Evolutionary conservation across 2,888 invertebrate species (phyloP), one percentile per base, ranked within the genome.

Genomic region (Andrena bucephala): DNA sequence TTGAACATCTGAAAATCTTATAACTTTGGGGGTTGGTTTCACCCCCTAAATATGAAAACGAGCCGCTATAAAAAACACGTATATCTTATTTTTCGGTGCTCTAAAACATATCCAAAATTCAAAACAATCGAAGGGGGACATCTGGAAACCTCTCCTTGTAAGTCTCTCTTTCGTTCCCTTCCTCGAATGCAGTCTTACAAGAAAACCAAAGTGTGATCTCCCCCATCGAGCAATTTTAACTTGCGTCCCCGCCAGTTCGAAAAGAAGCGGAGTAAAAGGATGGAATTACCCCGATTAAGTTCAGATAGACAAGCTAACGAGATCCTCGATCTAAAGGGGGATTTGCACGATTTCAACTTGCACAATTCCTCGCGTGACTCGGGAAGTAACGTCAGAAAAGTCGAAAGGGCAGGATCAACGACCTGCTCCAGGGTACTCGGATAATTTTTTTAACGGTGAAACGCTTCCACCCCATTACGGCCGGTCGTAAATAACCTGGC

Each of bases 401-500:
- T 67, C 60, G 68, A 52, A 71, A 76, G 33, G 8, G 33, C 7
- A 42, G 42, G 42, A 63, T 63, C 63, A 33, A 63, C 42, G 63
- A 16, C 24, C 48, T 6, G 27, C 24, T 16, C 36, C n/a, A 16
- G 63, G 74, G 76, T 24, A 74, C 62, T 36, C 36, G 50, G 50
- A 60, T 70, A 65, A 78, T 70, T 80, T 85, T 85, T 71, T 85
- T 62, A 62, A 78, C 67, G 20, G n/a, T n/a, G 59, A 59, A 67
- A 74, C 24, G 63, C 48, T 70, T 66, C 50, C 52, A 31, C 33
- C 59, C 66, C 66, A 71, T 80, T 80, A 78, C 52, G 24, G 50
- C 6, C 20, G 70, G 29, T 62, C 79, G 80, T 80, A 80, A 80
- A 80, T 80, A 80, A 78, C 70, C 52, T 36, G 3, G 33, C 36